Base-by-base conservation (phyloP, 2,888 invertebrate genomes). In the Peribatodes rhomboidaria region DNA sequence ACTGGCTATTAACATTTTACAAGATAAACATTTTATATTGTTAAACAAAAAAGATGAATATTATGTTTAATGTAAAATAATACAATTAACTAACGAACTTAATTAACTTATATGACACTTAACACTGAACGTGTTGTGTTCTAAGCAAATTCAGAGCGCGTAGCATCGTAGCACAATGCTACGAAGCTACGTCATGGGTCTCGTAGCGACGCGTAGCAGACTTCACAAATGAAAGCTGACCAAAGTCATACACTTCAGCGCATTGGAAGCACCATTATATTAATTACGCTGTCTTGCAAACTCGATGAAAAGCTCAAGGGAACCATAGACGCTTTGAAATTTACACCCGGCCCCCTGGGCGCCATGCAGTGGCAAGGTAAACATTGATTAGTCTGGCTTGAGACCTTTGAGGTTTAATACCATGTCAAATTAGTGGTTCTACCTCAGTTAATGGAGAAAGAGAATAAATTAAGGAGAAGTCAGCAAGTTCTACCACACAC, bases 191-290 rank as follows among this genome's bases (percentile, higher is more conserved):
- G 27, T 6, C 27, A 27, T 27, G 2, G 27, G 3, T 27, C 6
- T 4, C n/a, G 13, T 37, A 37, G 37, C 35, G 10, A 37, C 2
- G 6, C 6, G 37, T 13, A n/a, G 16, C 2, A 20, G 11, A 13
- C 11, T 13, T 11, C 8, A 11, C 18, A 9, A 9, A 22, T 47
- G n/a, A 27, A 16, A 8, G 22, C 10, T n/a, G 10, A 47, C 46
- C 37, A 22, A 27, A 41, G 16, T 39, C 16, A 16, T 41, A 57
- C 50, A 50, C 41, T 50, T n/a, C 50, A 41, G 18, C 20, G 33
- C 31, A 42, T 33, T 7, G 14, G 31, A 42, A 42, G 22, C 52
- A 18, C 46, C 20, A 9, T n/a, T 47, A 6, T 37, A 47, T 11
- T 10, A 18, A 37, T 57, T 57, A 47, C 37, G 27, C 20, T 22